phyloP scores from a whole-genome alignment of 2,888 invertebrate genomes.

The Drosophila yooni region DNA sequence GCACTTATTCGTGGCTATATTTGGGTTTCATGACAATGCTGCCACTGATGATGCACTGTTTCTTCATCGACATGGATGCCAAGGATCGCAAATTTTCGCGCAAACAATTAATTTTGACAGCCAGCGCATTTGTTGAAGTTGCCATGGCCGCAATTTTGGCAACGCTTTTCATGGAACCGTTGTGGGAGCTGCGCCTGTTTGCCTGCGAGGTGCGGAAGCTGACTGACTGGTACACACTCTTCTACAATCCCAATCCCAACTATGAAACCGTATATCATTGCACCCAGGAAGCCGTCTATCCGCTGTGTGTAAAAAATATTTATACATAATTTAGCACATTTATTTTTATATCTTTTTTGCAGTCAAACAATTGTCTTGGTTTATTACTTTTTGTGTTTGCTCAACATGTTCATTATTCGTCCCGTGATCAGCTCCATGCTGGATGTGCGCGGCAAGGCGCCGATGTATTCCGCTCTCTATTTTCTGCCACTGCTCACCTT shows the following conservation, averaged over 20 bases:
- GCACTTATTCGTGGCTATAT: conserved; percentile 96
- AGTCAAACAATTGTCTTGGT: conserved; percentile 97
- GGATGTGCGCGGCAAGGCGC: conserved; percentile 90
- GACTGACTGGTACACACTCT: conserved; percentile 98
- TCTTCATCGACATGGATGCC: conserved; percentile 94
- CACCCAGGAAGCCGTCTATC: conserved; percentile 99
- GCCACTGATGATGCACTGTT: conserved; percentile 95
- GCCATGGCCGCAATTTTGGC: conserved; percentile 90
- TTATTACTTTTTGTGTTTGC: conserved; percentile 93
- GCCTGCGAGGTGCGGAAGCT: conserved; percentile 92
- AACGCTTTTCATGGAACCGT: conserved; percentile 92
- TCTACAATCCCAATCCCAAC: conserved; percentile 97
- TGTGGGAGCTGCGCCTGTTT: conserved; percentile 90
- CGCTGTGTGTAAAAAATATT: conserved; percentile 90
- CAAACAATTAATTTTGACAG: conserved; percentile 90
- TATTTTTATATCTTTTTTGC: conserved; percentile 36
- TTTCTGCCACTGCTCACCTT: conserved; percentile 95
- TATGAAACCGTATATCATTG: conserved; percentile 91
- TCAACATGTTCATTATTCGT: conserved; percentile 91
- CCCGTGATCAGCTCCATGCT: conserved; percentile 90
- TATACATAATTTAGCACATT: background rate
- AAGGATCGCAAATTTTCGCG: conserved; percentile 91
- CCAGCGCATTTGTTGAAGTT: conserved; percentile 94
- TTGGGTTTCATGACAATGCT: conserved; percentile 97
- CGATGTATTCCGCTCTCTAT: conserved; percentile 97